A percentile compares a stretch with the other conserved stretches of the same genome.
Conservation (phyloP, 2,797 vertebrate genomes). For the Hirundo rustica region DNA sequence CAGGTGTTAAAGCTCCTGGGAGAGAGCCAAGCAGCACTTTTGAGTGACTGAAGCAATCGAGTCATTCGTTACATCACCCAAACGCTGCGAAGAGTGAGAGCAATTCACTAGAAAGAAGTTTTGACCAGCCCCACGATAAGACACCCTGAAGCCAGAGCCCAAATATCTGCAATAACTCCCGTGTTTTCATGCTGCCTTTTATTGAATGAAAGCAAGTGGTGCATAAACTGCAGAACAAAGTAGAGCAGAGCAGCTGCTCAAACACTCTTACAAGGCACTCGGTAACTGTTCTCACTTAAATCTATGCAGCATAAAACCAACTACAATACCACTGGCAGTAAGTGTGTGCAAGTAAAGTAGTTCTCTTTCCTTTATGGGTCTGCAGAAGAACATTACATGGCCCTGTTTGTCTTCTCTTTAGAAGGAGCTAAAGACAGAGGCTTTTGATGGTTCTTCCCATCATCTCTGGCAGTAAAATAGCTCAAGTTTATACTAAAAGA, state of each 20-base stretch:
- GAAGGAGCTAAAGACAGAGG: neutral
- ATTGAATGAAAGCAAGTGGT: constrained; percentile 42
- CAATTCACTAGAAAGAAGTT: constrained; percentile 3
- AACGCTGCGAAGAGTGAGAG: neutral
- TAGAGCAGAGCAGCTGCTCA: constrained; percentile 36
- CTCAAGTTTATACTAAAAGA: neutral
- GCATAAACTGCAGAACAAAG: constrained; percentile 50
- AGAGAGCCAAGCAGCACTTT: constrained; percentile 20
- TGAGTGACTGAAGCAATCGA: constrained; percentile 13
- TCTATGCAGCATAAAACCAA: constrained; percentile 13
- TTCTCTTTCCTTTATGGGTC: neutral
- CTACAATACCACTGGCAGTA: neutral
- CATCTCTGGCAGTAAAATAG: neutral
- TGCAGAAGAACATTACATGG: neutral
- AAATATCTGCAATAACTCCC: constrained; percentile 30
- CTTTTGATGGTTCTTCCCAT: neutral
- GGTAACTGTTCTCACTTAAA: constrained; percentile 9
- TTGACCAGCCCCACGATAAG: neutral
- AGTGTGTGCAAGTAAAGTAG: neutral
- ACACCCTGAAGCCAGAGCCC: constrained; percentile 8
- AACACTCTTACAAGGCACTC: constrained; percentile 1
- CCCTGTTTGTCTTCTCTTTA: neutral
- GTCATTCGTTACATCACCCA: neutral
- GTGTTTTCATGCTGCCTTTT: constrained; percentile 14
- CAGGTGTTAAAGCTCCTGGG: constrained; percentile 60